A percentile compares a stretch with the other conserved stretches of the same genome.
Conservation (phyloP, 2,888 invertebrate genomes). For the Nyleta sp. region DNA sequence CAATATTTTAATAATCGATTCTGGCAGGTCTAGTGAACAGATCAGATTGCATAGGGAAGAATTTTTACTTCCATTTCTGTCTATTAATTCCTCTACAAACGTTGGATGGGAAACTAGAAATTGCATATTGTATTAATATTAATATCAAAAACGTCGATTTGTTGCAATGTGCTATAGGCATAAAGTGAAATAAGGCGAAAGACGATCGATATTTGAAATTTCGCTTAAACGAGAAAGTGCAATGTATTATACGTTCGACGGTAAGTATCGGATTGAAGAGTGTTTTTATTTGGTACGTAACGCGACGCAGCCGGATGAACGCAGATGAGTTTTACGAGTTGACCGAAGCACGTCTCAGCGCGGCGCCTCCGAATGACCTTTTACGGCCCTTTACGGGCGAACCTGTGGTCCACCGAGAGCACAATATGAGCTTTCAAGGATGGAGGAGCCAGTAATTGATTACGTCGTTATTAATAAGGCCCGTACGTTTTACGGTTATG, state of each 20-base stretch:
- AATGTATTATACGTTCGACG: conserved; percentile 26
- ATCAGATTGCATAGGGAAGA: no score
- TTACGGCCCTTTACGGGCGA: conserved; percentile 69
- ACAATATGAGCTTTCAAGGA: conserved; percentile 66
- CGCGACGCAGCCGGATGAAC: conserved; percentile 71
- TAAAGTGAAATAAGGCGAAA: no score
- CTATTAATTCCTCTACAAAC: no score
- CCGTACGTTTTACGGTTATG: conserved; percentile 67
- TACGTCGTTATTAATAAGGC: conserved; percentile 76
- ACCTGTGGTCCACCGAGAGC: conserved; percentile 63
- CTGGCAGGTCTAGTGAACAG: no score
- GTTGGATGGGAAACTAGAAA: no score
- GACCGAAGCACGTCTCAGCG: conserved; percentile 71
- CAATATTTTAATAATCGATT: no score
- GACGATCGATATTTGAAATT: conserved; percentile 15
- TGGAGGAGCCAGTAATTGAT: conserved; percentile 74
- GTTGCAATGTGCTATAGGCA: no score
- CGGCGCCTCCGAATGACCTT: conserved; percentile 71
- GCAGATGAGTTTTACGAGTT: conserved; percentile 78
- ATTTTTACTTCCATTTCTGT: no score
- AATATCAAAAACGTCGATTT: neutral
- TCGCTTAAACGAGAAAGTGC: conserved; percentile 16
- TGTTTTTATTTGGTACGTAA: conserved; percentile 60
- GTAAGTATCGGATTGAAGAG: conserved; percentile 47
- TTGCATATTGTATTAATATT: no score